Base-by-base conservation (phyloP, 2,113 vertebrate genomes). In the Madoqua kirkii region DNA sequence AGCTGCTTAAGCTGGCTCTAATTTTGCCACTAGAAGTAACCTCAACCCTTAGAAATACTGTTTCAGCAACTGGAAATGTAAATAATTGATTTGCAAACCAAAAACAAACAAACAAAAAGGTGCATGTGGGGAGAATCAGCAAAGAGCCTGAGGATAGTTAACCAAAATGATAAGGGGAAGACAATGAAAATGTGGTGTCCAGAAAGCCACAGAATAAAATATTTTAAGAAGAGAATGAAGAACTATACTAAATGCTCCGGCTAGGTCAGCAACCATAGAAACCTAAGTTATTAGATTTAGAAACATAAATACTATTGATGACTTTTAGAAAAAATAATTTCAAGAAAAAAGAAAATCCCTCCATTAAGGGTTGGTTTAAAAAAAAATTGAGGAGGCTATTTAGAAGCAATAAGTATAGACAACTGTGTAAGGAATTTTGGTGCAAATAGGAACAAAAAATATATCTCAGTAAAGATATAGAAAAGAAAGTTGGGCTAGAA, bases 1-100 rank as follows among this genome's bases (percentile, higher is more conserved):
- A 99, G 99, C 99, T 99, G 60, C 98, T 99, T 97, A 99, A 99
- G 99, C 98, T 99, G 99, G 99, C 99, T 99, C 87, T 99, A 99
- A 99, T 99, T 99, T 97, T 99, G 99, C 78, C 99, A 99, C 98
- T 99, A 99, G 98, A 96, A 91, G 85, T 54, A 89, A 89, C 86
- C 31, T 43, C 92, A 5, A 81, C 97, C 89, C 93, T 96, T 6
- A 0, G 91, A 94, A 96, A 40, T 87, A 96, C 89, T 95, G 84
- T 97, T 62, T 94, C 93, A 91, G 43, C 94, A 83, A 86, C 78
- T 96, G 71, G 94, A 98, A 98, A 98, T 96, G 98, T 54, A 98
- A 97, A 97, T 91, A 93, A 93, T 59, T 59, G 55, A 57, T 98
- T 98, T 98, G 67, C 93, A 98, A 94, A 98, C 91, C 50, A 7